Evolutionary conservation across 2,113 vertebrate species (phyloP), one percentile per base, ranked within the genome.

Genomic region (Struthidea cinerea): DNA sequence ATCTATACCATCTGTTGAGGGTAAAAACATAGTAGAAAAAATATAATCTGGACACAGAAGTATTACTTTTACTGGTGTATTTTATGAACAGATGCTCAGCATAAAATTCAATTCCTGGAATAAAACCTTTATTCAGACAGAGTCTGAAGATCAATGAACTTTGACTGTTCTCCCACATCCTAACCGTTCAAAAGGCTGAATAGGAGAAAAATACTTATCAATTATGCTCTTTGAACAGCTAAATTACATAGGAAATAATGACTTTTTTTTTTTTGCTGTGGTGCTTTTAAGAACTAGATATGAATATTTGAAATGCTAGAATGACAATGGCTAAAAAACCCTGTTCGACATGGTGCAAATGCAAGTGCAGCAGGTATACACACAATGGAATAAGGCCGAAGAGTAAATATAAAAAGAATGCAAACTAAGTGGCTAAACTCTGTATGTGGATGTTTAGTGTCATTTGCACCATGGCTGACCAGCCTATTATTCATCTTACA

Each of bases 61-160:
- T 71, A 69, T 73, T 93, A 87, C 26, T 88, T 90, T 83, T 89
- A 87, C 21, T 79, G 30, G 6, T 55, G 16, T 64, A 67, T 83
- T 95, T 95, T 94, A 93, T 87, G 68, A 96, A 69, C 47, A 89
- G 56, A 68, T 46, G n/a, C n/a, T 95, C 28, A 67, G 37, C 65
- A 91, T 55, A 92, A 84, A 92, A 87, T 71, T 73, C 19, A 50
- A 1, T 90, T 95, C 61, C 55, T 75, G 32, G 39, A 93, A 90
- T 85, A 94, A 93, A 88, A 76, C 14, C 11, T 37, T 44, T 69
- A 46, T 90, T 93, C n/a, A 91, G n/a, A 67, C 14, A 75, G 30
- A 95, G 80, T 90, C 30, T 82, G 47, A 95, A 69, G 32, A 70
- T 68, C 59, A 56, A 41, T 82, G 65, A 65, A 74, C 13, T 70